Evolutionary conservation across 2,888 invertebrate genomes (phyloP).

Genomic region (Drosophila quinaria): DNA sequence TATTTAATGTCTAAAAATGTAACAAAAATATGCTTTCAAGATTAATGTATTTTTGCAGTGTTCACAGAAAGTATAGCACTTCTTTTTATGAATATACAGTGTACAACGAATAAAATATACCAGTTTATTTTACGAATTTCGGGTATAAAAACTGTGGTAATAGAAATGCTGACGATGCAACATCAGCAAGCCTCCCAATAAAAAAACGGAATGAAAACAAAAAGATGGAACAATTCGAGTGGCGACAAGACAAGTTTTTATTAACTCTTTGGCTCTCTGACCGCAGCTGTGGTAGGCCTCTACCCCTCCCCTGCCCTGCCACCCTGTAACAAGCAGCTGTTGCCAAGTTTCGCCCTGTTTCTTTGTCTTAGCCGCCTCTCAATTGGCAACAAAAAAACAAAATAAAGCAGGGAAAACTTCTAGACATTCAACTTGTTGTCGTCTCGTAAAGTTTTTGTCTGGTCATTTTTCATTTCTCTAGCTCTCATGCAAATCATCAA

Average conservation of each 20-base stretch:
- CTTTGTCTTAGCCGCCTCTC: constrained; percentile 36
- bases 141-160: constrained; percentile 35
- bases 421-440: constrained; percentile 69
- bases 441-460: constrained; percentile 45
- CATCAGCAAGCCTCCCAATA: constrained; percentile 13
- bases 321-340: constrained; percentile 2
- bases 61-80: too few species aligned
- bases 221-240: constrained; percentile 30
- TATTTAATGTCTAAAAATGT: too few species aligned
- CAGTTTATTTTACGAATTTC: background rate
- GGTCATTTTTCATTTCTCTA: constrained; percentile 46
- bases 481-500: constrained; percentile 56
- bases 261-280: constrained; percentile 74
- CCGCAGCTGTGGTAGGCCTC: constrained; percentile 47
- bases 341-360: constrained; percentile 20
- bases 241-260: constrained; percentile 67
- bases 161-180: constrained; percentile 65
- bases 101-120: background rate
- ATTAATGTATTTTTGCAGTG: background rate
- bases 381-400: constrained; percentile 21
- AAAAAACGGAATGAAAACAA: constrained; percentile 40
- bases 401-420: constrained; percentile 12
- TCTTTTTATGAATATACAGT: too few species aligned
- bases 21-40: background rate
- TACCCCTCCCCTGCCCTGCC: background rate